A percentile compares a stretch with the other conserved stretches of the same genome.
These are phyloP conservation scores for Drosophila pseudoananassae DNA, from an alignment of 1,140 invertebrate species.

Conservation along the genomic window DNA sequence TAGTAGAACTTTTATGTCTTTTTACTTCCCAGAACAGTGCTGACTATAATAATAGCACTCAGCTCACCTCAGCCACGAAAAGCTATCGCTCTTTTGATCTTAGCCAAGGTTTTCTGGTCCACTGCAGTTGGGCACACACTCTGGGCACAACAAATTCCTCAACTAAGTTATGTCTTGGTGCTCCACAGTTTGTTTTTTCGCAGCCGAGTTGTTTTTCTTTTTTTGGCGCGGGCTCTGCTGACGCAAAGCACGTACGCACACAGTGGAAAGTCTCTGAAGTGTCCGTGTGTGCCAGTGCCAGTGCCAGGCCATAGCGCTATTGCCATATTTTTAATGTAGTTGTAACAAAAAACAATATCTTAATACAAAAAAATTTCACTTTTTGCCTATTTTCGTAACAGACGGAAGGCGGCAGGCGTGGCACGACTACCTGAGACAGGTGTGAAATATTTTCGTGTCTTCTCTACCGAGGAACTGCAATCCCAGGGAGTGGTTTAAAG, in stretches of 20 bases:
- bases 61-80: not conserved
- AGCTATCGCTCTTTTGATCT: slow-evolving; percentile 53
- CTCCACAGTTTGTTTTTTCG: slow-evolving; percentile 38
- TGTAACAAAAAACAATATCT: slow-evolving; percentile 30
- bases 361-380: slow-evolving; percentile 65
- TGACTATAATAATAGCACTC: not conserved
- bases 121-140: slow-evolving; percentile 11
- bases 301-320: not conserved
- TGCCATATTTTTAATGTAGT: slow-evolving; percentile 28
- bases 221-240: slow-evolving; percentile 56
- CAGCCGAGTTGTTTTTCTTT: slow-evolving; percentile 27
- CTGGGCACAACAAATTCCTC: slow-evolving; percentile 31
- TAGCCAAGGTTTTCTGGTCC: slow-evolving; percentile 40
- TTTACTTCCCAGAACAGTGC: no score
- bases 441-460: slow-evolving; percentile 59
- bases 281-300: slow-evolving; percentile 11
- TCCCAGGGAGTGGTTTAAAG: slow-evolving; percentile 12
- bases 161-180: slow-evolving; percentile 53
- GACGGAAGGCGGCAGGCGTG: slow-evolving; percentile 36
- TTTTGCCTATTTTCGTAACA: slow-evolving; percentile 71
- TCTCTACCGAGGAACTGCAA: slow-evolving; percentile 22
- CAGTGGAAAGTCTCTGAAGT: slow-evolving; percentile 5
- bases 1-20: not conserved
- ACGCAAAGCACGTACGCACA: slow-evolving; percentile 74
- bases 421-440: slow-evolving; percentile 38